Evolutionary conservation across 1,140 invertebrate genomes (phyloP), one percentile per base, ranked within the genome.

Genomic region (Drosophila triauraria): DNA sequence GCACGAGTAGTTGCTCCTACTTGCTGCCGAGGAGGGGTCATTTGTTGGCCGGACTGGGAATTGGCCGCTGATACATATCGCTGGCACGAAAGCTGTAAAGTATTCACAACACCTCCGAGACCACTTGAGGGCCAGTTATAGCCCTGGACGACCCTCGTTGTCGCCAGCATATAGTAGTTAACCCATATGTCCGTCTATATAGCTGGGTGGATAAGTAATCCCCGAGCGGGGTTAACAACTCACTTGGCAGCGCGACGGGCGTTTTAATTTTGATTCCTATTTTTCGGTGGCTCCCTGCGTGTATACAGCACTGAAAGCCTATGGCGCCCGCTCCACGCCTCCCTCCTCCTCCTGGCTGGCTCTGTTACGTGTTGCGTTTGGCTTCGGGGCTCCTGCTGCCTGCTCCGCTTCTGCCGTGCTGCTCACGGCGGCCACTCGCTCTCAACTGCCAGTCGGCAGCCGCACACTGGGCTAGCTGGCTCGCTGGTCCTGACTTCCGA

Each of bases 371-470:
- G 76, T 79, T 79, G 76, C 75, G 42, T 56, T 61, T 63, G 50
- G 23, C 62, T 78, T 35, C 43, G 35, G 58, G 32, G 27, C 54
- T 56, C 59, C 65, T 47, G 54, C 40, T 78, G 51, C 44, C 67
- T 59, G 30, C 57, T 63, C 51, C 69, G 63, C 78, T 69, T 77
- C 69, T 56, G 61, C 69, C 75, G 78, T 88, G 72, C 85, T 78
- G 65, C 78, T 85, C 75, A 59, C 60, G 58, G 80, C 74, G 80
- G 69, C 53, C 57, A 74, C 81, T 90, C 80, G 86, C 81, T 81
- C 85, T 90, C 78, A 85, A 88, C 84, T 88, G 80, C 32, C 62
- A 64, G 48, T 42, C 44, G 59, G 20, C 61, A 35, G 47, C 53
- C 44, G 62, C 67, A 63, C 12, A n/a, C 15, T 7, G 8, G 32